phyloP scores from a whole-genome alignment of 2,113 vertebrate genomes.

The Actenoides lindsayi region DNA sequence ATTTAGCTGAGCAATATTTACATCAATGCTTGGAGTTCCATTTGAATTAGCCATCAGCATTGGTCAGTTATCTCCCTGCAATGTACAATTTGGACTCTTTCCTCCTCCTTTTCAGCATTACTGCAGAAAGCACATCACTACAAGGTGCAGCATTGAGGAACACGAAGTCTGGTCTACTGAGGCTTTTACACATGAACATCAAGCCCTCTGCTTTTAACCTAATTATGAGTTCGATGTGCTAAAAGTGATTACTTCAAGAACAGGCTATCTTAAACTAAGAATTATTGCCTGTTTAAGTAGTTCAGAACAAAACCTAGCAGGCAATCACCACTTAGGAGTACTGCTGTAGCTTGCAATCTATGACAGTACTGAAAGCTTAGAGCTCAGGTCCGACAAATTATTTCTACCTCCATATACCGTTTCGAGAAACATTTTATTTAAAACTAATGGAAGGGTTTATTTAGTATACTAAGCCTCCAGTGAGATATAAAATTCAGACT shows the following conservation, averaged over 20 bases:
- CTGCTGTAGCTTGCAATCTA: not conserved
- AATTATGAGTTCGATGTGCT: not conserved
- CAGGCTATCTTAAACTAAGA: not conserved
- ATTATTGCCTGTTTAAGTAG: not conserved
- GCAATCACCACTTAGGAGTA: not conserved
- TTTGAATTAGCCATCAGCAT: not conserved
- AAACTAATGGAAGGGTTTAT: not conserved
- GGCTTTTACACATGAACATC: not conserved
- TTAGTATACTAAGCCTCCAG: not conserved
- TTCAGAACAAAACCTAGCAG: not conserved
- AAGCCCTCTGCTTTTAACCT: not conserved
- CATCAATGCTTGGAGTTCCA: not conserved
- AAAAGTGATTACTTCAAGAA: not conserved
- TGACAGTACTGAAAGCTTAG: not conserved
- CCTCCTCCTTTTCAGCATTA: not conserved
- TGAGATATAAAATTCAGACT: not conserved
- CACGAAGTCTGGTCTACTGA: not conserved
- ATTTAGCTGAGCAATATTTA: not conserved
- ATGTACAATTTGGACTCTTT: not conserved
- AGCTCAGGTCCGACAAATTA: not conserved
- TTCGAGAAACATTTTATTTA: not conserved
- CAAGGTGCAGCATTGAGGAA: accelerated
- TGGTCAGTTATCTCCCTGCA: not conserved
- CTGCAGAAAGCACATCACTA: not conserved
- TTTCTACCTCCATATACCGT: not conserved